Evolutionary conservation across 2,113 vertebrate genomes (phyloP).

Genomic region (Ctenomys sociabilis): DNA sequence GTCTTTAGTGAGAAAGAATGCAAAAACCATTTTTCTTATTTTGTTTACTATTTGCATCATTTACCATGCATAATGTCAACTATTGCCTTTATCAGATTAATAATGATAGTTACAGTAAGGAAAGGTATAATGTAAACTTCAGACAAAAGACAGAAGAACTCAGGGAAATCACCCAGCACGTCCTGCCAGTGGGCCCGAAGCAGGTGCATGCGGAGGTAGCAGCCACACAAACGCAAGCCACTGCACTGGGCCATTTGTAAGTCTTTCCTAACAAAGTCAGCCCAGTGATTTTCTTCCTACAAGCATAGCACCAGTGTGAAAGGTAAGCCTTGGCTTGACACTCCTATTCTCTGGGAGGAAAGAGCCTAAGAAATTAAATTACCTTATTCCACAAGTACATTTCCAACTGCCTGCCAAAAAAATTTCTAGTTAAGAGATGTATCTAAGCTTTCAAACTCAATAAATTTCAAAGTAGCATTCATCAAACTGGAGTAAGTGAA

Average conservation of each 20-base stretch:
- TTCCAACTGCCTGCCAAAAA: constrained; percentile 49
- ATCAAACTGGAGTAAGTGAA: background rate
- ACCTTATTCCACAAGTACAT: background rate
- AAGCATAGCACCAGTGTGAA: background rate
- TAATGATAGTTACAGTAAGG: constrained; percentile 5
- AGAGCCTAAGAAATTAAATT: constrained; percentile 41
- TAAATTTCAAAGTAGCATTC: constrained; percentile 28
- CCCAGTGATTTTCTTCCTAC: background rate
- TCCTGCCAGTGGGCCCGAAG: background rate
- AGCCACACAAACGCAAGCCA: background rate
- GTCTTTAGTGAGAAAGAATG: background rate
- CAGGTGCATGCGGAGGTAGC: background rate
- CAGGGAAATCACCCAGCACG: background rate
- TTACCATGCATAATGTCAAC: background rate
- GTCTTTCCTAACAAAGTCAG: background rate
- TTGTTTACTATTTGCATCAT: constrained; percentile 32
- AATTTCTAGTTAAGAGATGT: constrained; percentile 35
- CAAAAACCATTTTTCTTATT: constrained; percentile 18
- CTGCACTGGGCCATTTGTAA: background rate
- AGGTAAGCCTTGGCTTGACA: background rate
- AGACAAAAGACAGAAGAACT: background rate
- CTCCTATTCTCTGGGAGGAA: background rate
- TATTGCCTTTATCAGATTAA: constrained; percentile 10
- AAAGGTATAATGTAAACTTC: background rate
- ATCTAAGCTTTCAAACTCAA: constrained; percentile 12